Evolutionary conservation across 2,113 vertebrate genomes (phyloP).

Genomic region (Zosterops pallidus): DNA sequence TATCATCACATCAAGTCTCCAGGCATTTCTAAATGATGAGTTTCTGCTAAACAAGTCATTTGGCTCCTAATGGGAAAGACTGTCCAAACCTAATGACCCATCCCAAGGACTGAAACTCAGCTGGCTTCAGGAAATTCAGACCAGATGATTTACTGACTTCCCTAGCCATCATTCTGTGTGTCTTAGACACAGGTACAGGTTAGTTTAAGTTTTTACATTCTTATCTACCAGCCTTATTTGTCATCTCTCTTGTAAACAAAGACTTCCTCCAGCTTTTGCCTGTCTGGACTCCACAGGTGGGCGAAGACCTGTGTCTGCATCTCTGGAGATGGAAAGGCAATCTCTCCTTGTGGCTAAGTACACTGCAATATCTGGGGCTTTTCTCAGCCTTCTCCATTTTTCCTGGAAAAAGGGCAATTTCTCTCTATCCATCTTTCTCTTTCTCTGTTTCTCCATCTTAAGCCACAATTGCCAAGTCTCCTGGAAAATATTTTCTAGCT

Average conservation of each 20-base stretch:
- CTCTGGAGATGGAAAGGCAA: neutral
- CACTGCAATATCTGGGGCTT: neutral
- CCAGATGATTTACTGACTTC: neutral
- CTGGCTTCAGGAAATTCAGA: neutral
- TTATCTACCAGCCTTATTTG: neutral
- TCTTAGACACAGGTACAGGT: neutral
- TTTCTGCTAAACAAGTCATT: neutral
- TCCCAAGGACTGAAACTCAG: neutral
- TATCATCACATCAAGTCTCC: neutral
- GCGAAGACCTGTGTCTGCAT: neutral
- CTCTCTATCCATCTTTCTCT: neutral
- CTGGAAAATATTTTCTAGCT: constrained; percentile 66
- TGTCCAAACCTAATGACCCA: neutral
- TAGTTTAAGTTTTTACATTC: neutral
- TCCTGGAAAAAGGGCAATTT: constrained; percentile 5
- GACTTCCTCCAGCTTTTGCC: neutral
- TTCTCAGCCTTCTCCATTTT: neutral
- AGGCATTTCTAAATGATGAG: neutral
- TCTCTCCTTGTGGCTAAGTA: neutral
- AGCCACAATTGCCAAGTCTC: constrained; percentile 44
- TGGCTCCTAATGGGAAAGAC: neutral
- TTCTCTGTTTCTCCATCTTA: constrained; percentile 37
- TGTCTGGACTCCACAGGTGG: neutral
- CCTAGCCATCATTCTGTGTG: neutral
- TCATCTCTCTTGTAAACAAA: neutral